These are phyloP conservation scores for Agrypnia vestita DNA, from an alignment of 1,140 invertebrate genomes.

Conservation along the genomic window DNA sequence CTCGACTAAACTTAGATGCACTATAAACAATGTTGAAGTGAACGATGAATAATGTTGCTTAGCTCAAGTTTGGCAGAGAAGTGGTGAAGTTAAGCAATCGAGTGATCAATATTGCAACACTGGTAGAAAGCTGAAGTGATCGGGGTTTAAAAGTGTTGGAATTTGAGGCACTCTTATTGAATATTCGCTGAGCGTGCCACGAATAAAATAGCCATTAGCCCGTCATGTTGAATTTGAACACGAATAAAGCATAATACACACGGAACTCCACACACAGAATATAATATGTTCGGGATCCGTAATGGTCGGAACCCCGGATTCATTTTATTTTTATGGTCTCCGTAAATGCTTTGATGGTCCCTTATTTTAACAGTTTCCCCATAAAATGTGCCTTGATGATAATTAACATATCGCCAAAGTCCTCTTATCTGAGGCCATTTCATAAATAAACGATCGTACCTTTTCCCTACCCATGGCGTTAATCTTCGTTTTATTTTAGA, in stretches of 20 bases:
- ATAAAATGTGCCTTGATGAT: constrained; percentile 29
- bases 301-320: constrained; percentile 31
- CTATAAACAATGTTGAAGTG: too few relatives aligned
- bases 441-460: constrained; percentile 25
- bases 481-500: constrained; percentile 13
- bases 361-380: constrained; percentile 26
- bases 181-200: background rate
- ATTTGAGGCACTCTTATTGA: background rate
- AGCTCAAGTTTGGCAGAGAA: too few relatives aligned
- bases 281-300: background rate
- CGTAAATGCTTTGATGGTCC: constrained; percentile 26
- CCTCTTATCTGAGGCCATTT: constrained; percentile 28
- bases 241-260: constrained; percentile 27
- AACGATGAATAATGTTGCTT: too few relatives aligned
- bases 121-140: too few relatives aligned
- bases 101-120: too few relatives aligned
- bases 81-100: too few relatives aligned
- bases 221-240: constrained; percentile 19
- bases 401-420: constrained; percentile 39
- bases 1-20: too few relatives aligned
- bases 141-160: too few relatives aligned
- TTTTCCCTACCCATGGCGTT: constrained; percentile 1
- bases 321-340: constrained; percentile 37
- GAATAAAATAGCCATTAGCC: background rate
- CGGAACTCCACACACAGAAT: background rate